Evolutionary conservation across 2,113 vertebrate species (phyloP).

Genomic region (Trinectes maculatus): DNA sequence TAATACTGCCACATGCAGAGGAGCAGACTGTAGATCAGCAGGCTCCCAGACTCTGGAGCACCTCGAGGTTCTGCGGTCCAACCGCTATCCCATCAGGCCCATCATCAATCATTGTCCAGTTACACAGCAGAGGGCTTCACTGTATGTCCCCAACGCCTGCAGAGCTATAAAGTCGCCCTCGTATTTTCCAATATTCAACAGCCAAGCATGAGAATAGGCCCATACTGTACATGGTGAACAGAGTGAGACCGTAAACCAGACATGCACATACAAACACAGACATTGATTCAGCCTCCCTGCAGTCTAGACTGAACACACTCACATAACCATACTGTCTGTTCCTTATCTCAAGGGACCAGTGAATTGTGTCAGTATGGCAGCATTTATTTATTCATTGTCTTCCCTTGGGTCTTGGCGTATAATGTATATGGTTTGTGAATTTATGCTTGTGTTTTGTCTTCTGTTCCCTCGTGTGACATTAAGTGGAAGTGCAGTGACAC

Average conservation of each 20-base stretch:
- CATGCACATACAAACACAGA: conserved; percentile 1
- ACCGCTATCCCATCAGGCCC: conserved; percentile 45
- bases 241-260: conserved; percentile 10
- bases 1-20: conserved; percentile 36
- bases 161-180: conserved; percentile 43
- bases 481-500: no score
- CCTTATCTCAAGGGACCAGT: no score
- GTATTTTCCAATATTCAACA: conserved; percentile 48
- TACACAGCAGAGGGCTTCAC: conserved; percentile 32
- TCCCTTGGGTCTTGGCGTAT: neutral
- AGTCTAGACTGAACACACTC: conserved; percentile 10
- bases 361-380: no score
- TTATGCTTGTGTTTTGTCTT: no score
- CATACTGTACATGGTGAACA: neutral
- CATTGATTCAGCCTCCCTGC: conserved; percentile 1
- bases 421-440: no score
- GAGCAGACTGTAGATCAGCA: conserved; percentile 43
- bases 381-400: conserved; percentile 14
- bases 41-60: conserved; percentile 30
- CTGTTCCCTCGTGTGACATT: no score
- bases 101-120: conserved; percentile 64
- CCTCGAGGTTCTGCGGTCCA: conserved; percentile 36
- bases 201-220: conserved; percentile 16
- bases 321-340: no score
- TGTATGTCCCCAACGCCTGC: conserved; percentile 36